Conservation (phyloP, 2,888 invertebrate species). For the Synanthedon andrenaeformis region DNA sequence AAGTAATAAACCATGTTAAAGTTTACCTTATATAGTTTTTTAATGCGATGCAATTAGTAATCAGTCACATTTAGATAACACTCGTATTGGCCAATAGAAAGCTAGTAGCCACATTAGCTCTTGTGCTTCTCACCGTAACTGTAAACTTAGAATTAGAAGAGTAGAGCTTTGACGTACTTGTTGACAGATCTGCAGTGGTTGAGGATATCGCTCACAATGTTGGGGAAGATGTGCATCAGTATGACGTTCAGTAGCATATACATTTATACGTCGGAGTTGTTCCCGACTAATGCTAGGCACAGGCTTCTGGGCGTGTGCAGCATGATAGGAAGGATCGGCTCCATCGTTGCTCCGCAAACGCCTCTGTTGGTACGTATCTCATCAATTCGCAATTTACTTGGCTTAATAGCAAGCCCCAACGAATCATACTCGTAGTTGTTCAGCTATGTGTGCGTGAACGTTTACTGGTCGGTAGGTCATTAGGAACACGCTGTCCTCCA, state of each 20-base stretch:
- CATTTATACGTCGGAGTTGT: constrained; percentile 68
- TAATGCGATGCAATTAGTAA: background rate
- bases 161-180: background rate
- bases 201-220: constrained; percentile 14
- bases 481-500: too few species aligned
- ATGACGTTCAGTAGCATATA: constrained; percentile 64
- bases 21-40: background rate
- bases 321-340: constrained; percentile 68
- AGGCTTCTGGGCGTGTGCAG: constrained; percentile 66
- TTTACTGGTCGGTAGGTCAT: too few species aligned
- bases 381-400: too few species aligned
- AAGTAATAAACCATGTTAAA: background rate
- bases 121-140: too few species aligned
- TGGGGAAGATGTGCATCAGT: constrained; percentile 68
- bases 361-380: constrained; percentile 68
- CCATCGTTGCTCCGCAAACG: constrained; percentile 75
- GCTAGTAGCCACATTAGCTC: too few species aligned
- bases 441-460: too few species aligned
- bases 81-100: background rate
- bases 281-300: constrained; percentile 65
- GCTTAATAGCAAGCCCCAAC: background rate
- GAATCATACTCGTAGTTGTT: background rate
- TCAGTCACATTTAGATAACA: background rate
- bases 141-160: too few species aligned
- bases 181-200: constrained; percentile 6